Percentiles rank a stretch among this genome's conserved stretches.
Conservation (phyloP, 2,113 vertebrate genomes). For the Sorex fumeus region DNA sequence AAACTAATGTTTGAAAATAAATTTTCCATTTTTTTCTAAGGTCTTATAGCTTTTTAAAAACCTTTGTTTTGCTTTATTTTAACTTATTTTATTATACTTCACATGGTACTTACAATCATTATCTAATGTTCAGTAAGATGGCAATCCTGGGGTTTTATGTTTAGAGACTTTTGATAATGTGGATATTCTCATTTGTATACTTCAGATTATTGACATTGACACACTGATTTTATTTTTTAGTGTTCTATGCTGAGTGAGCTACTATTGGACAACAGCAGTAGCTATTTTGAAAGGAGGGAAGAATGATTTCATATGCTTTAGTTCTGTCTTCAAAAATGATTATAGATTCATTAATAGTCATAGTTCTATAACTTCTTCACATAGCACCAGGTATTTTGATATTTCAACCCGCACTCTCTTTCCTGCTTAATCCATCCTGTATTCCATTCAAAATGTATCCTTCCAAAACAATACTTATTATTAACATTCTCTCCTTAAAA, state of each 20-base stretch:
- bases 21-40: constrained; percentile 11
- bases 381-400: not conserved
- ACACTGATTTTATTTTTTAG: not conserved
- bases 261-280: not conserved
- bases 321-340: not conserved
- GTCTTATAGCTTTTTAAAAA: not conserved
- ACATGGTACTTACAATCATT: not conserved
- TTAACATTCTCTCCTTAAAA: not conserved
- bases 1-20: not conserved
- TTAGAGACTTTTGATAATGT: not conserved
- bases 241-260: not conserved
- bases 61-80: not conserved
- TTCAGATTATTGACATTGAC: not conserved
- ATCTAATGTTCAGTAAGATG: not conserved
- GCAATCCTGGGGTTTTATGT: not conserved
- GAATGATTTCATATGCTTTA: not conserved
- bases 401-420: not conserved
- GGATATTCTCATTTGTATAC: not conserved
- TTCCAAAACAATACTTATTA: not conserved
- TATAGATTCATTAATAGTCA: not conserved
- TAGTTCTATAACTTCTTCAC: not conserved
- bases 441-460: not conserved
- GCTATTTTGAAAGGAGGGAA: not conserved
- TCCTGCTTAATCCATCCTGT: not conserved
- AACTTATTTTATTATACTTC: constrained; percentile 5